These are phyloP conservation scores for Anolis sagrei DNA, from an alignment of 2,113 vertebrate genomes.

Conservation along the genomic window DNA sequence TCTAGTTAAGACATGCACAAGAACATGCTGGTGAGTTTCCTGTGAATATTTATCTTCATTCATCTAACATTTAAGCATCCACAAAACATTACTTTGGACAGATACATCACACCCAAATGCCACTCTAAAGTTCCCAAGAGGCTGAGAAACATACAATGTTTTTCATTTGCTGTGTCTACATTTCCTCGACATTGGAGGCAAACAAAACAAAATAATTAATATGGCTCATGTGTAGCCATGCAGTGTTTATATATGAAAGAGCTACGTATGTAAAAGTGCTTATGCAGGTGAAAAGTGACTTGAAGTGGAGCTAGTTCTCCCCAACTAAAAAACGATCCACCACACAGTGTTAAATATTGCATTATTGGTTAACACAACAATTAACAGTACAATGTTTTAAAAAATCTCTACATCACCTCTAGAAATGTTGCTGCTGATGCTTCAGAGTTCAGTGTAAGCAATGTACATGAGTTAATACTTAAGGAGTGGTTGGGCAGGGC, in stretches of 20 bases:
- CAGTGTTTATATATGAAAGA: conserved; percentile 35
- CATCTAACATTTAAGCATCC: conserved; percentile 64
- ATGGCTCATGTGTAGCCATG: conserved; percentile 14
- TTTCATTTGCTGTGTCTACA: conserved; percentile 47
- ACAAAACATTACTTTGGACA: conserved; percentile 52
- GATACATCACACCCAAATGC: conserved; percentile 57
- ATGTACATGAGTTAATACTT: conserved; percentile 57
- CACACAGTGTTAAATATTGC: conserved; percentile 10
- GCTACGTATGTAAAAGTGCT: conserved; percentile 52
- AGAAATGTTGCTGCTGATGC: conserved; percentile 53
- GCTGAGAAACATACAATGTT: conserved; percentile 60
- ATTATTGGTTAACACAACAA: conserved; percentile 8
- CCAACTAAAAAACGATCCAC: background rate
- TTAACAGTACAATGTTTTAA: conserved; percentile 40
- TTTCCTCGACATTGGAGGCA: conserved; percentile 48
- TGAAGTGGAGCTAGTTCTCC: background rate
- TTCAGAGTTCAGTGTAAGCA: conserved; percentile 46
- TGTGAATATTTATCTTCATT: background rate
- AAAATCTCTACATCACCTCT: conserved; percentile 70
- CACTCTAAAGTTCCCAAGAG: conserved; percentile 56
- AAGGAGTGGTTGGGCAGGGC: conserved; percentile 66
- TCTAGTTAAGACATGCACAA: conserved; percentile 65
- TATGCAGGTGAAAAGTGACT: conserved; percentile 25
- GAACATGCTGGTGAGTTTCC: conserved; percentile 20
- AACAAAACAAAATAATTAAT: conserved; percentile 29